Conservation (phyloP, 2,113 vertebrate species). For the Myotis yumanensis region DNA sequence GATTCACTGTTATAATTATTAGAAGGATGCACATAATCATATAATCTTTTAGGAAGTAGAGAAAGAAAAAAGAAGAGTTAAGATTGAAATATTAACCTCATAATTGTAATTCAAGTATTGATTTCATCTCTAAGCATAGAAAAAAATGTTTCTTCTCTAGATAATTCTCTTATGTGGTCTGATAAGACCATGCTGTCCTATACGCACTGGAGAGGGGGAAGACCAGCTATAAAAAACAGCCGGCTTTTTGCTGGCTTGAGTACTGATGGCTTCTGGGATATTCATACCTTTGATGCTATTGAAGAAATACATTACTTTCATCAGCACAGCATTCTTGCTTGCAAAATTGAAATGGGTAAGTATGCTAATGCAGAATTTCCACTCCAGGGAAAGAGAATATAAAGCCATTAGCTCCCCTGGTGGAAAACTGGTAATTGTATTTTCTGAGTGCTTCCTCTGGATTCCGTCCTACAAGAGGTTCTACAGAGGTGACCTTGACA, state of each 20-base stretch:
- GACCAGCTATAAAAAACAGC: slow-evolving; percentile 82
- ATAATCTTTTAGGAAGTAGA: not conserved
- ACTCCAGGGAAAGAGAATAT: not conserved
- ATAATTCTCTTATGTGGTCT: slow-evolving; percentile 89
- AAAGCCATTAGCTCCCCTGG: not conserved
- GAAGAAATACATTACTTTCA: slow-evolving; percentile 82
- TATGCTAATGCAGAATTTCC: not conserved
- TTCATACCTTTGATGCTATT: slow-evolving; percentile 74
- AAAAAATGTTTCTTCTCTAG: slow-evolving; percentile 81
- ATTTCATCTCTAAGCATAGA: slow-evolving; percentile 57
- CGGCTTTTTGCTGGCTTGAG: slow-evolving; percentile 90
- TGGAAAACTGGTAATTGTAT: not conserved
- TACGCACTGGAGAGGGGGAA: slow-evolving; percentile 91
- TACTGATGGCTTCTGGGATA: slow-evolving; percentile 89
- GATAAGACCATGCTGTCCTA: slow-evolving; percentile 92
- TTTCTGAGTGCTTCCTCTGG: not conserved
- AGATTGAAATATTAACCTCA: slow-evolving; percentile 27
- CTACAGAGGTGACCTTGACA: not conserved
- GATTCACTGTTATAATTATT: slow-evolving; percentile 6
- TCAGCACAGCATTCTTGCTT: slow-evolving; percentile 89
- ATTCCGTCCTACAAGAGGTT: not conserved
- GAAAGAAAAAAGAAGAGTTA: not conserved
- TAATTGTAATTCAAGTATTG: not conserved
- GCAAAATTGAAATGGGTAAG: slow-evolving; percentile 95
- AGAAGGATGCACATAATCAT: not conserved